Conservation (phyloP, 2,888 invertebrate species). For the Diarsia brunnea region DNA sequence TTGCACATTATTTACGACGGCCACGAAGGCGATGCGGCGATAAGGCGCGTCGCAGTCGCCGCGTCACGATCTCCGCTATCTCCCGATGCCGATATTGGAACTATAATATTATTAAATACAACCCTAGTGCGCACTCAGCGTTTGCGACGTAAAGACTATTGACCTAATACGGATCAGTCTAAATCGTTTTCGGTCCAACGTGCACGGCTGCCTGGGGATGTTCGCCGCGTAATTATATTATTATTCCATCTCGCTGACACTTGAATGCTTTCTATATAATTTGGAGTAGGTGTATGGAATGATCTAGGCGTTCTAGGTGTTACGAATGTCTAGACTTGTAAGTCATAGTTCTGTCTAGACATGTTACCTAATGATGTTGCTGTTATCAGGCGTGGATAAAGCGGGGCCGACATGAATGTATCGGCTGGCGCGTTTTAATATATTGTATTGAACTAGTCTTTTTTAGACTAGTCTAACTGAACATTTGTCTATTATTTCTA, state of each 20-base stretch:
- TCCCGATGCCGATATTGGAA: conserved; percentile 86
- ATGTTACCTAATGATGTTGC: conserved; percentile 62
- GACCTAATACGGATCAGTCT: conserved; percentile 76
- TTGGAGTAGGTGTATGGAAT: conserved; percentile 56
- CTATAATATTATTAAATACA: conserved; percentile 86
- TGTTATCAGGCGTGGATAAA: conserved; percentile 58
- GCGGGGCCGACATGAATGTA: conserved; percentile 38
- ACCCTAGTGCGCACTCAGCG: conserved; percentile 68
- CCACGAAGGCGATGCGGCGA: conserved; percentile 90
- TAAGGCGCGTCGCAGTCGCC: conserved; percentile 90
- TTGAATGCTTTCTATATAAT: conserved; percentile 59
- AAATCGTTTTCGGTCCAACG: conserved; percentile 65
- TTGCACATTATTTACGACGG: conserved; percentile 90
- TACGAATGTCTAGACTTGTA: conserved; percentile 63
- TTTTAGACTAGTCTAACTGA: conserved; percentile 29
- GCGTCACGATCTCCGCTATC: conserved; percentile 90
- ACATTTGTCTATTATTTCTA: conserved; percentile 15
- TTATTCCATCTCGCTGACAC: conserved; percentile 58
- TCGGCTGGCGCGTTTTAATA: conserved; percentile 34
- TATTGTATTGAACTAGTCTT: conserved; percentile 24
- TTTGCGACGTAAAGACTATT: conserved; percentile 69
- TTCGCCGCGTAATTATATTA: conserved; percentile 60
- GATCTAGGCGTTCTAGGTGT: conserved; percentile 53
- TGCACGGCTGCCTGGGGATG: conserved; percentile 48
- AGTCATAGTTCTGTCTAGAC: conserved; percentile 66